Conservation (phyloP, 2,888 invertebrate species). For the Ochlodes sylvanus region DNA sequence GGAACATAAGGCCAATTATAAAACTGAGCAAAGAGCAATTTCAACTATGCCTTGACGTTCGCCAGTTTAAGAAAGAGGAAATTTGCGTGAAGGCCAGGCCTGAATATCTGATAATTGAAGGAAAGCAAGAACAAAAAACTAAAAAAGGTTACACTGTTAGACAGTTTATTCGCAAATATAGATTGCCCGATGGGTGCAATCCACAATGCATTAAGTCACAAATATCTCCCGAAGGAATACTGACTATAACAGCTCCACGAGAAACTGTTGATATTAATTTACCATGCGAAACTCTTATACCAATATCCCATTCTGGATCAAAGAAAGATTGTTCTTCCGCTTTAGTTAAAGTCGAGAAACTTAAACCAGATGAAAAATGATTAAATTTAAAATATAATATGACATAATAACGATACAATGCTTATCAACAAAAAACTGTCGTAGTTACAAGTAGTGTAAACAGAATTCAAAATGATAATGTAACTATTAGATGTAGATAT, state of each 20-base stretch:
- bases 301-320: conserved; percentile 46
- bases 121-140: conserved; percentile 68
- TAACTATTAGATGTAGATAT: background rate
- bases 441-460: background rate
- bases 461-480: background rate
- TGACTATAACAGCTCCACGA: conserved; percentile 65
- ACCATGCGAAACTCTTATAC: conserved; percentile 58
- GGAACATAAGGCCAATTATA: conserved; percentile 58
- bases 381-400: background rate
- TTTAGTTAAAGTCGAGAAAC: conserved; percentile 26
- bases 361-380: conserved; percentile 26
- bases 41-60: conserved; percentile 65
- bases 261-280: conserved; percentile 50
- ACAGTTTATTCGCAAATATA: conserved; percentile 68
- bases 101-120: conserved; percentile 70
- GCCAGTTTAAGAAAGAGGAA: conserved; percentile 65
- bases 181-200: conserved; percentile 65
- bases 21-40: conserved; percentile 66
- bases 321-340: conserved; percentile 39
- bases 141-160: conserved; percentile 58
- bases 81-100: conserved; percentile 66
- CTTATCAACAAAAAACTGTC: background rate
- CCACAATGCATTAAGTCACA: conserved; percentile 58
- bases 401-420: too few species aligned
- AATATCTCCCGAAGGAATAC: conserved; percentile 60